Percentiles rank a stretch among this genome's conserved stretches.
Evolutionary conservation across 2,888 invertebrate species (phyloP).

Genomic region (Itoplectis maculator): DNA sequence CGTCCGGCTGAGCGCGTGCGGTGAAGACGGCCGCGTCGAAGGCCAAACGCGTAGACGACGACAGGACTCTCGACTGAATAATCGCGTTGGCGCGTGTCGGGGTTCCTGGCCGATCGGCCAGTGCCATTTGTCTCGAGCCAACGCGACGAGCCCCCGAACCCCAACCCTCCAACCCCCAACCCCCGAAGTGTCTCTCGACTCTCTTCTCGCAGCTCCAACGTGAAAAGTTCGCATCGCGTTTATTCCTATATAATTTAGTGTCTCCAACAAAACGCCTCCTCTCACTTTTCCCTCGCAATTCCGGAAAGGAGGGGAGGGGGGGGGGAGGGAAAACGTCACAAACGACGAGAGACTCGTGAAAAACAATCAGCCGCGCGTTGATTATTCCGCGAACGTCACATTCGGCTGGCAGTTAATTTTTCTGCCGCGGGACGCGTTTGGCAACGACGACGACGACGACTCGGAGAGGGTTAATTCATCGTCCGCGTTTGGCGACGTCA

Average conservation of each 20-base stretch:
- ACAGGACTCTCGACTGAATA: conserved; percentile 75
- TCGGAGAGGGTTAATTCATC: conserved; percentile 72
- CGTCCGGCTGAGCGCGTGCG: conserved; percentile 51
- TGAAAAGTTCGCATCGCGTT: conserved; percentile 19
- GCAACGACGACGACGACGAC: conserved; percentile 40
- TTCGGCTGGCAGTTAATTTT: conserved; percentile 69
- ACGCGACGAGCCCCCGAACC: too few relatives aligned
- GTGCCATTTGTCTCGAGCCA: conserved; percentile 81
- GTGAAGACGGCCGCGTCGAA: conserved; percentile 49
- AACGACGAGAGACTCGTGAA: conserved; percentile 38
- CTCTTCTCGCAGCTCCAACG: too few relatives aligned
- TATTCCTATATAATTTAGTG: too few relatives aligned
- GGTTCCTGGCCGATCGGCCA: conserved; percentile 70
- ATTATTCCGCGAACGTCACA: conserved; percentile 66
- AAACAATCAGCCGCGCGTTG: conserved; percentile 59
- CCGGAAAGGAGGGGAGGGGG: too few relatives aligned
- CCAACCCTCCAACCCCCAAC: too few relatives aligned
- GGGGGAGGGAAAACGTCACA: conserved; percentile 38
- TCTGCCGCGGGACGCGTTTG: conserved; percentile 41
- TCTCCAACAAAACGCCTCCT: too few relatives aligned
- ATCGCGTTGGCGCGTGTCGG: conserved; percentile 80
- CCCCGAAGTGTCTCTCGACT: too few relatives aligned
- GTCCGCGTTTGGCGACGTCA: conserved; percentile 64
- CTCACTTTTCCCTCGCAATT: neutral
- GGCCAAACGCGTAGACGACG: conserved; percentile 22